Evolutionary conservation across 23 tunicate genomes (phyloP), one percentile per base, ranked within the genome.

Genomic region (Halocynthia aurantium): DNA sequence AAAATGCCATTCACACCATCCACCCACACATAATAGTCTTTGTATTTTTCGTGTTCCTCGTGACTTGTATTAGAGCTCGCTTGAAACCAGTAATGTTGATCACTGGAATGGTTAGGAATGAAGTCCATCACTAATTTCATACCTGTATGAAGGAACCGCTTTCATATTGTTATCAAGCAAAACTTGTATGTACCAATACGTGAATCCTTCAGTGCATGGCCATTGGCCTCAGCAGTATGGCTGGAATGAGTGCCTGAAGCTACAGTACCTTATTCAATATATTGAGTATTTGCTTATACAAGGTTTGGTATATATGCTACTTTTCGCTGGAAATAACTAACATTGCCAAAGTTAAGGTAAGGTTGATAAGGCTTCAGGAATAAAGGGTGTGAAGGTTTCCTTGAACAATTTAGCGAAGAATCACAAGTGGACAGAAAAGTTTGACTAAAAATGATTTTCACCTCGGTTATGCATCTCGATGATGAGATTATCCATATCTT

Each of bases 91-190:
- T 57, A 69, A 61, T 82, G 86, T 52, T 77, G 53, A 22, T 73
- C 77, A 58, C 91, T 85, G 18, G 97, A 63, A 52, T 91, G 97
- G 56, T 91, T 91, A 53, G 97, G 97, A 50, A 91, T 81, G 52
- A 91, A 91, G 67, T 91, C 91, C 89, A 91, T 72, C 0, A 91
- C 71, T 11, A 91, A 19, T 70, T 85, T 77, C 97, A 91, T 85
- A 19, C 97, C 96, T 88, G 22, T 15, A 57, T 9, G 50, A 78
- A 78, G 44, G 44, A 31, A 31, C 44, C 44, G 44, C 44, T 31
- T 1, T 31, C 44, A 4, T 31, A 31, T 31, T 31, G 44, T 31
- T 31, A 31, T 31, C 44, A 31, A 0, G 44, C 44, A 31, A 31
- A 31, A 31, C 44, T 31, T 60, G n/a, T n/a, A 60, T 60, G 64